Conservation (phyloP, 2,888 invertebrate species). For the Galeruca laticollis region DNA sequence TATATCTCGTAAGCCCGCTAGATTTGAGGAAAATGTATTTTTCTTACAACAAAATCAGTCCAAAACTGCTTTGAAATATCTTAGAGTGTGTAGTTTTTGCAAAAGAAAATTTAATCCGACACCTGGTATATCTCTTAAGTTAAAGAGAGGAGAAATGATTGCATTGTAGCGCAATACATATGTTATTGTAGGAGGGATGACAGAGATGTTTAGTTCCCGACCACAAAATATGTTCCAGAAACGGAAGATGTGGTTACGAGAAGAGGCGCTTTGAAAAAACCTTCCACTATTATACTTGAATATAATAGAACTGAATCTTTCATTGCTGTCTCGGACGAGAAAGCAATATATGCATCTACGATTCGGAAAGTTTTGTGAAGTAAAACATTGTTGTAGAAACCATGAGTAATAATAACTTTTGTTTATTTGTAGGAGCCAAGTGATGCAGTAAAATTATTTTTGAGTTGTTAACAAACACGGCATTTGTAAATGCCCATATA, state of each 20-base stretch:
- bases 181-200: constrained; percentile 23
- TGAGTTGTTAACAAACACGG: no score
- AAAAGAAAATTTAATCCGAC: no score
- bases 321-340: constrained; percentile 39
- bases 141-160: constrained; percentile 15
- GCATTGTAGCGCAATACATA: constrained; percentile 15
- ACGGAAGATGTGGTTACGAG: constrained; percentile 28
- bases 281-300: constrained; percentile 29
- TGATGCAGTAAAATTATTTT: no score
- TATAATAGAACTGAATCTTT: constrained; percentile 33
- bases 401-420: constrained; percentile 25
- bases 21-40: no score
- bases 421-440: no score
- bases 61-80: no score
- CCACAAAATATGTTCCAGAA: constrained; percentile 26
- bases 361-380: constrained; percentile 25
- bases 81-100: no score
- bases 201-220: constrained; percentile 25
- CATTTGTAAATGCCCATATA: constrained; percentile 33
- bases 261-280: constrained; percentile 30
- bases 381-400: constrained; percentile 12
- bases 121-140: background rate
- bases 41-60: no score
- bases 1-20: no score
- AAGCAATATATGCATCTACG: constrained; percentile 18